Percentiles rank a stretch among this genome's conserved stretches.
These are phyloP conservation scores for Ceratoteleas bidentatus DNA, from an alignment of 1,140 invertebrate genomes.

Conservation along the genomic window DNA sequence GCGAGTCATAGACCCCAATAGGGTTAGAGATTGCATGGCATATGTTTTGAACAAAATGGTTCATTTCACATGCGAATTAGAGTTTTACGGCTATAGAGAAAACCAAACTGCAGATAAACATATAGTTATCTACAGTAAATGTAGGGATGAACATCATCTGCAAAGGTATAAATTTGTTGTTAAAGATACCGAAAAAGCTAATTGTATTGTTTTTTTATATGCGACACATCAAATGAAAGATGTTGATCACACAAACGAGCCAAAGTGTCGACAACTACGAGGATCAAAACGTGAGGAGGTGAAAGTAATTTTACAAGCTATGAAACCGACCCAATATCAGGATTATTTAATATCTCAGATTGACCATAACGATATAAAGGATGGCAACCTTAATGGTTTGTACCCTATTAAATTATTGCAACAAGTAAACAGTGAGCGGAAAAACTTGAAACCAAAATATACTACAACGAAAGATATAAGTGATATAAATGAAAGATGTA, in stretches of 20 bases:
- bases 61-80: no score
- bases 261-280: neutral
- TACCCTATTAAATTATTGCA: neutral
- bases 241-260: neutral
- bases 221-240: neutral
- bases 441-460: neutral
- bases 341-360: neutral
- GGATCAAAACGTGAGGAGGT: neutral
- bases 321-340: neutral
- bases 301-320: neutral
- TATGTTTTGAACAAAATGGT: no score
- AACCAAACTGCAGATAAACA: no score
- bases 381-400: neutral
- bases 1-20: no score
- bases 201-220: neutral
- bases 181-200: neutral
- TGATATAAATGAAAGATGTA: neutral
- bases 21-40: no score
- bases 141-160: neutral
- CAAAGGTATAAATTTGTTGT: neutral
- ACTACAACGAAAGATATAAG: neutral
- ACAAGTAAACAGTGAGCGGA: neutral
- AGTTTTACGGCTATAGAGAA: no score
- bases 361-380: neutral
- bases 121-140: neutral